Conservation (phyloP, 1,140 invertebrate genomes). For the Piezodorus guildinii region DNA sequence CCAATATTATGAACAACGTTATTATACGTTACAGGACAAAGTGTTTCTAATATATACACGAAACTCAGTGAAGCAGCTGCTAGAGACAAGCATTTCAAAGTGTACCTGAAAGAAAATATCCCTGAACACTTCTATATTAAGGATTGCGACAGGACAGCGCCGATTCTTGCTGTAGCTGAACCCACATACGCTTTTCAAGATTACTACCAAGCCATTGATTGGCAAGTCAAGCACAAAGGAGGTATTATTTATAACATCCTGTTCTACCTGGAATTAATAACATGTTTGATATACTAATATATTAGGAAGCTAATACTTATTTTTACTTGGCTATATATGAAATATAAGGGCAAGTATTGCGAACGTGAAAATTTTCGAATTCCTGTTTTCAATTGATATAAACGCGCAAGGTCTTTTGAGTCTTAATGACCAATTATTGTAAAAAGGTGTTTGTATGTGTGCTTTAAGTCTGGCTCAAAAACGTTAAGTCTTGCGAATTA, state of each 20-base stretch:
- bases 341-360: too few species aligned
- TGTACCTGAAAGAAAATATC: constrained; percentile 45
- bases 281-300: not conserved
- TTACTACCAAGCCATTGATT: constrained; percentile 30
- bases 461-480: too few species aligned
- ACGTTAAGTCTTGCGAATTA: too few species aligned
- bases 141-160: constrained; percentile 44
- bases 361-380: too few species aligned
- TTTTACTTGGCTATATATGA: too few species aligned
- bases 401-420: too few species aligned
- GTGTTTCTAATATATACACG: constrained; percentile 39
- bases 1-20: too few species aligned
- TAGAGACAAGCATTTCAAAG: constrained; percentile 37
- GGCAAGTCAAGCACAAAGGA: not conserved
- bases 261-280: not conserved
- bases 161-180: constrained; percentile 45
- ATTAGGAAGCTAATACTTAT: too few species aligned
- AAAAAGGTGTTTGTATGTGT: too few species aligned
- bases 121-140: constrained; percentile 46
- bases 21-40: constrained; percentile 31
- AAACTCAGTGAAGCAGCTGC: constrained; percentile 38
- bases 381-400: too few species aligned
- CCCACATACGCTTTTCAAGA: constrained; percentile 45
- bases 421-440: too few species aligned
- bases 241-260: not conserved